These are phyloP conservation scores for Pteromalus puparum DNA, from an alignment of 1,140 invertebrate genomes.

Conservation along the genomic window DNA sequence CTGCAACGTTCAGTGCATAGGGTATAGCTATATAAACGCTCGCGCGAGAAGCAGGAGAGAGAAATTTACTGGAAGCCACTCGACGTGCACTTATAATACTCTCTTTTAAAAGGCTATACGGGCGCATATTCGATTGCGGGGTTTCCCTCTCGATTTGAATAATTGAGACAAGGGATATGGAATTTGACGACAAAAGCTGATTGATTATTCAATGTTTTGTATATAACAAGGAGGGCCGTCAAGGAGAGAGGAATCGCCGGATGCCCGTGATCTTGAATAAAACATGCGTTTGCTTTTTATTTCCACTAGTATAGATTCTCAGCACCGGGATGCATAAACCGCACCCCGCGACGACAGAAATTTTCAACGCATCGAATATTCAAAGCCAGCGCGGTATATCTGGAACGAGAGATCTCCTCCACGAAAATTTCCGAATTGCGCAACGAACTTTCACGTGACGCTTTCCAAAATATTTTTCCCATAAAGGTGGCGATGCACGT, in stretches of 20 bases:
- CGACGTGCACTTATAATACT: neutral
- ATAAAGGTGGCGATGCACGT: too few species aligned
- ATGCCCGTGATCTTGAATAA: neutral
- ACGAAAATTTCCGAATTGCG: neutral
- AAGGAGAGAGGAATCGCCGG: neutral
- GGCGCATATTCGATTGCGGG: neutral
- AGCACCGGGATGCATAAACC: neutral
- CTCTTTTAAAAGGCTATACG: neutral
- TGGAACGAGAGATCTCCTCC: neutral
- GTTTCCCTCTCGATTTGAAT: neutral
- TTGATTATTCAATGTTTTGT: neutral
- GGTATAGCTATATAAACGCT: neutral
- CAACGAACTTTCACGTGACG: neutral
- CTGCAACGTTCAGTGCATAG: neutral
- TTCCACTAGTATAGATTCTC: neutral
- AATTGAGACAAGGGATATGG: neutral
- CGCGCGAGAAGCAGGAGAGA: neutral
- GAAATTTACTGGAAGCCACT: constrained; percentile 34
- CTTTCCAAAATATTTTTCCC: neutral
- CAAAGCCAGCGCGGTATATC: too few species aligned
- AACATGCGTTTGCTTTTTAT: neutral
- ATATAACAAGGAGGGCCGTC: neutral
- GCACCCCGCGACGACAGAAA: neutral
- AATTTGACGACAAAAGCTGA: neutral
- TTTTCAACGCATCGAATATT: too few species aligned